Base-by-base conservation (phyloP, 1,140 invertebrate species). In the Oncopodura yosiiana region DNA sequence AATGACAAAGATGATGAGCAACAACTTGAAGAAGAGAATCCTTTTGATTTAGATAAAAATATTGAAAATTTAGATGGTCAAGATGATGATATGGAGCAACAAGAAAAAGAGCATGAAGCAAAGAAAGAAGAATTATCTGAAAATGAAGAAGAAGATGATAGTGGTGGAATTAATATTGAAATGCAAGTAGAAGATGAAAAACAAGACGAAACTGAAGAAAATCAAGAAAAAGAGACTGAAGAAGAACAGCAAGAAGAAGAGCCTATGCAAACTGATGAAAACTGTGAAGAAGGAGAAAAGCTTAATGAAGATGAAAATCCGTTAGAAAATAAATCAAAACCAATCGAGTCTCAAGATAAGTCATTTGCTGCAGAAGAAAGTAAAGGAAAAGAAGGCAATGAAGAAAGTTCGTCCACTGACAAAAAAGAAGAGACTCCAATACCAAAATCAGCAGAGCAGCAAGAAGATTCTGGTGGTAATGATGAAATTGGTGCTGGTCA, bases 401-500 rank as follows among this genome's bases (percentile, higher is more conserved):
- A 76, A 62, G 63, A 63, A 38, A 60, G 56, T 37, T 74, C 77
- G 6, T 69, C 74, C 21, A 69, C 74, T 6, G 69, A 74, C 41
- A 67, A 75, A 58, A 75, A 80, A 54, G 67, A 73, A 27, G 70
- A 73, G 61, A 64, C 5, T 57, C 69, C 42, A 46, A 64, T 21
- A 60, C 68, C 34, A 46, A 67, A 30, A 41, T 66, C 32, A 50
- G 58, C n/a, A n/a, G n/a, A n/a, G n/a, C 52, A 60, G 11, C 53
- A 66, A 30, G 66, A 65, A 37, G 49, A 56, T 30, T 23, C 49
- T 14, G 46, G 49, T 19, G 46, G 56, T 19, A 54, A 50, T 26
- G 77, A 81, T 46, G 75, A 77, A 64, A 75, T 80, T 55, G 78
- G 77, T 2, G 73, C 73, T 2, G 81, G 81, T 8, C 74, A 78